phyloP scores from a whole-genome alignment of 2,888 invertebrate species.

The Luffia ferchaultella region DNA sequence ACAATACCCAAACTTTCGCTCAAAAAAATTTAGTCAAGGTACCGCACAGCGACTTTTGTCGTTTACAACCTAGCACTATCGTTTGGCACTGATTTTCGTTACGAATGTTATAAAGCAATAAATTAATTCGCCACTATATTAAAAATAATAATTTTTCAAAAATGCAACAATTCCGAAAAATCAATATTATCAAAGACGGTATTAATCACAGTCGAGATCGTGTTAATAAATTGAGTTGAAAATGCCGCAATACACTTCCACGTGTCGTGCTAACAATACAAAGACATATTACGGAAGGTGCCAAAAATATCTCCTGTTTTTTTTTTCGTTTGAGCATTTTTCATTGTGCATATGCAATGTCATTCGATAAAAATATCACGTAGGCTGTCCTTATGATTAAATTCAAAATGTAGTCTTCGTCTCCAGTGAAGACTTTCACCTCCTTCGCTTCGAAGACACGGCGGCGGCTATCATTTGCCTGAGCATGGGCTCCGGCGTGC shows the following conservation, averaged over 20 bases:
- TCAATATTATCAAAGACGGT: not conserved
- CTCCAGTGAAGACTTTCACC: constrained; percentile 62
- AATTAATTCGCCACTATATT: constrained; percentile 20
- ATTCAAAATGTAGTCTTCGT: constrained; percentile 12
- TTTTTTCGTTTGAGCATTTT: constrained; percentile 57
- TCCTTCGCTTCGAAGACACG: constrained; percentile 75
- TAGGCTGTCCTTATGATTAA: constrained; percentile 20
- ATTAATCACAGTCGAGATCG: constrained; percentile 59
- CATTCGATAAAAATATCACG: constrained; percentile 46
- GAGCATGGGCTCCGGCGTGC: constrained; percentile 89
- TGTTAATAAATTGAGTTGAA: constrained; percentile 42
- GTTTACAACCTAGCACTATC: constrained; percentile 59
- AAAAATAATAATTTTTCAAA: constrained; percentile 5
- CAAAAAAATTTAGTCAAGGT: not conserved
- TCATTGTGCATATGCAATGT: constrained; percentile 37
- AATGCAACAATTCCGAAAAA: not conserved
- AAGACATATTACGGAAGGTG: not conserved
- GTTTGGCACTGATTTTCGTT: constrained; percentile 59
- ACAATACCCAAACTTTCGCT: not conserved
- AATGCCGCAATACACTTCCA: constrained; percentile 41
- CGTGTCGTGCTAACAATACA: not conserved
- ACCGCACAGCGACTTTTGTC: not conserved
- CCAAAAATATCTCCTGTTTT: constrained; percentile 9
- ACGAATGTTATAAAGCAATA: constrained; percentile 29
- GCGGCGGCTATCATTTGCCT: constrained; percentile 90